These are phyloP conservation scores for Mormyrus lacerda DNA, from an alignment of 2,113 vertebrate genomes.

Conservation along the genomic window DNA sequence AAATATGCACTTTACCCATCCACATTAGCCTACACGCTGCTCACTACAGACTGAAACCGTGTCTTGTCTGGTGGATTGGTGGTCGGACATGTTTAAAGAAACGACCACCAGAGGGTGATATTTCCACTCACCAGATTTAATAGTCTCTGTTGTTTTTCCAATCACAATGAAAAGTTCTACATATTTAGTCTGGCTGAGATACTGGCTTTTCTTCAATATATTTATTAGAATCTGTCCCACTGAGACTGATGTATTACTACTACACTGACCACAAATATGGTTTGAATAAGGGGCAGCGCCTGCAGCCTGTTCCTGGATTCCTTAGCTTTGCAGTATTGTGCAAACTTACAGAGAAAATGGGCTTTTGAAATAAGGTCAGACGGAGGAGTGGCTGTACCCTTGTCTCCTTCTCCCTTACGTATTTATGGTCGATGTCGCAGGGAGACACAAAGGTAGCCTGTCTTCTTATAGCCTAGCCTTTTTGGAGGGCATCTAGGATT, in stretches of 20 bases:
- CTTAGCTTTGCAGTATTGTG: neutral
- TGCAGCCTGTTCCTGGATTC: neutral
- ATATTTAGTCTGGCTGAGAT: neutral
- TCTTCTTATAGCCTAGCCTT: neutral
- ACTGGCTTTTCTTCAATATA: neutral
- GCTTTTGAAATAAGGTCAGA: neutral
- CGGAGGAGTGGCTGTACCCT: neutral
- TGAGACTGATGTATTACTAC: neutral
- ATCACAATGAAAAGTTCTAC: neutral
- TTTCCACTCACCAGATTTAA: neutral
- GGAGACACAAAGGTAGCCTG: neutral
- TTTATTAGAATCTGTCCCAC: neutral
- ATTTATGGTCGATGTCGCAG: neutral
- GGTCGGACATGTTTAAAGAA: neutral
- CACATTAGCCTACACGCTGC: neutral
- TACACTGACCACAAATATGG: neutral
- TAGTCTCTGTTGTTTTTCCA: neutral
- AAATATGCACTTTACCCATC: neutral
- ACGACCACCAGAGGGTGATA: slow-evolving; percentile 49
- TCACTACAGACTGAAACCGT: neutral
- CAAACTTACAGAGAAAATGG: neutral
- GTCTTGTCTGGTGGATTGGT: neutral
- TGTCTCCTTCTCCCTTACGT: neutral
- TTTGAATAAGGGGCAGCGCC: neutral
- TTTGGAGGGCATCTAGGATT: neutral